phyloP scores from a whole-genome alignment of 2,797 vertebrate species.

The Pangasius macronema region DNA sequence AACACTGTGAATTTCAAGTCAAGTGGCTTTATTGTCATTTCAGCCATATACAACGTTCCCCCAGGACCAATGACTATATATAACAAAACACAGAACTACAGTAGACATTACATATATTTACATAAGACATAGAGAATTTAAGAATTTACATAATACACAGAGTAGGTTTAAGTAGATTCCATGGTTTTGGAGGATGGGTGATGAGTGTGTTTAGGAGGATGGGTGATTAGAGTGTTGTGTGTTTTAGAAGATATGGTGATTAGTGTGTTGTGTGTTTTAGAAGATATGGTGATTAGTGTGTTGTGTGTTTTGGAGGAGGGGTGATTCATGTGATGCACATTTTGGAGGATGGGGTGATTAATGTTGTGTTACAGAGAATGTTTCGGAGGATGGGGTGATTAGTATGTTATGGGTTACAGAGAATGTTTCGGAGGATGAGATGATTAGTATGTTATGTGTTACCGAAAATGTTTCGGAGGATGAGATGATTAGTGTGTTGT shows the following conservation, averaged over 20 bases:
- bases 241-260: not conserved
- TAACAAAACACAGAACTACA: too few species aligned
- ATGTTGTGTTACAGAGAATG: not conserved
- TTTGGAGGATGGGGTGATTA: not conserved
- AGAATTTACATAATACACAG: too few species aligned
- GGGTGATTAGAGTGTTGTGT: not conserved
- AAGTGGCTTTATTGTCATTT: too few species aligned
- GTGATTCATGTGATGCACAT: not conserved
- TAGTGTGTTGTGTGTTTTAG: not conserved
- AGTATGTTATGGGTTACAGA: not conserved
- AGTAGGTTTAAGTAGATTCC: not conserved
- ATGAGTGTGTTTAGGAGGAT: not conserved
- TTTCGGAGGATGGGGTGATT: not conserved
- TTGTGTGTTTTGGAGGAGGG: not conserved
- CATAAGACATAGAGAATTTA: not conserved
- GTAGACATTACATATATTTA: too few species aligned
- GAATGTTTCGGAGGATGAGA: not conserved
- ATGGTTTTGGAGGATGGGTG: not conserved
- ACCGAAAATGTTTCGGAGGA: not conserved
- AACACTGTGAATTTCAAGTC: not conserved
- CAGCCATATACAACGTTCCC: too few species aligned
- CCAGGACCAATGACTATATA: too few species aligned
- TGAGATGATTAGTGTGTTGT: constrained; percentile 19
- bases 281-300: not conserved
- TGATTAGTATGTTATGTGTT: not conserved